Base-by-base conservation (phyloP, 2,797 vertebrate genomes). In the Lepilemur ruficaudatus region DNA sequence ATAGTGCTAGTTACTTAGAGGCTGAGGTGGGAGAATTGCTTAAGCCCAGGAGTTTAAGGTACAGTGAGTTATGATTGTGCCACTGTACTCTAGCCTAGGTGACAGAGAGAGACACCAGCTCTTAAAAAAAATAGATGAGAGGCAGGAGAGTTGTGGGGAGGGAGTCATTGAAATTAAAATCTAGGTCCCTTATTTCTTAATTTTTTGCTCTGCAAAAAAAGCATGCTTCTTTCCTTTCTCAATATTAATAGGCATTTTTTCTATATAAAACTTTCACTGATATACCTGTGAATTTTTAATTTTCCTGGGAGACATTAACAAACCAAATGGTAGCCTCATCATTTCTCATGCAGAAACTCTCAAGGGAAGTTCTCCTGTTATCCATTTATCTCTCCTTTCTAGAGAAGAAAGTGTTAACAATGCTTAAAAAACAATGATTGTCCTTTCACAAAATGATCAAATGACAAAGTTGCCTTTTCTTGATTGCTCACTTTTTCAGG, bases 371-470 rank as follows among this genome's bases (percentile, higher is more conserved):
- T 25, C 25, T 87, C 18, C 12, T 61, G 8, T 23, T 72, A 46
- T 25, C 17, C 38, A 84, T 63, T 69, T 96, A 25, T 50, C 14
- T 95, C 13, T 69, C 23, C 55, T 88, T 93, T 50, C 46, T 84
- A 52, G 75, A 89, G 73, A 75, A 91, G 17, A 87, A 76, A 67
- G 7, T n/a, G 18, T 55, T 70, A 78, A 2, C 28, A 69, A 28
- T 61, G 13, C 35, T 96, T 91, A 30, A 94, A 75, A 94, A 80
- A 69, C 46, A 72, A 23, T 76, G 30, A 50, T 35, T n/a, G 15
- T n/a, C 38, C 41, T 93, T 92, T 96, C 55, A 95, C 8, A 81
- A 89, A 89, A 85, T 69, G 7, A 84, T 93, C 10, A 72, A 20
- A 73, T 9, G 65, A 52, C 20, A 41, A 55, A 95, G n/a, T n/a